Conservation (phyloP, 2,888 invertebrate genomes). For the Digitonthophagus gazella region DNA sequence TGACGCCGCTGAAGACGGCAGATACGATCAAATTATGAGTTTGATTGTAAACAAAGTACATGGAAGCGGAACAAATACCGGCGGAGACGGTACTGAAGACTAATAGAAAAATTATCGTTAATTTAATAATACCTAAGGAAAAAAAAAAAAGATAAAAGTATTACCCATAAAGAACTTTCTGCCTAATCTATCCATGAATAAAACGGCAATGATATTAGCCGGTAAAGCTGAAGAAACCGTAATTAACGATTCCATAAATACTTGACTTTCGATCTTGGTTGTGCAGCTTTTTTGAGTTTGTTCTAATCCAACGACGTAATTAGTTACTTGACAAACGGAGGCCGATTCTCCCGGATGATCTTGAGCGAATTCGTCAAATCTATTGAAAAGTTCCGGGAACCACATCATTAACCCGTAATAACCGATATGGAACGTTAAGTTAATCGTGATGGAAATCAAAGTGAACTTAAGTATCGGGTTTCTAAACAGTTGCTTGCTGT, state of each 20-base stretch:
- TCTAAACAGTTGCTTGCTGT: constrained; percentile 78
- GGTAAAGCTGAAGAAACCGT: constrained; percentile 84
- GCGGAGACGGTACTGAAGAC: constrained; percentile 86
- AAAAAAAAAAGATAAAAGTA: constrained; percentile 24
- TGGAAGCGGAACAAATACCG: constrained; percentile 77
- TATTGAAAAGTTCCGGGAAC: constrained; percentile 93
- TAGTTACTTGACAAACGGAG: constrained; percentile 74
- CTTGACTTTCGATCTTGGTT: constrained; percentile 71
- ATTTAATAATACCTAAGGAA: constrained; percentile 9
- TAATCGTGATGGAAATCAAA: constrained; percentile 80
- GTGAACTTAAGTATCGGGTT: constrained; percentile 82
- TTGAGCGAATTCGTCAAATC: constrained; percentile 77
- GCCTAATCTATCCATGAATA: constrained; percentile 80
- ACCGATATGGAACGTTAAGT: constrained; percentile 91
- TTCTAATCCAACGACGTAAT: constrained; percentile 68
- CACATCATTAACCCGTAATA: constrained; percentile 97
- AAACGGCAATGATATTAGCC: constrained; percentile 78
- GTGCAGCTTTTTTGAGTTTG: constrained; percentile 61
- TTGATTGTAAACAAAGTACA: constrained; percentile 83
- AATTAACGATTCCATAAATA: constrained; percentile 83
- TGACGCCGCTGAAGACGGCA: constrained; percentile 83
- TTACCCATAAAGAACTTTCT: constrained; percentile 80
- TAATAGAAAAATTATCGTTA: constrained; percentile 44
- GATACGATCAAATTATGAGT: constrained; percentile 79
- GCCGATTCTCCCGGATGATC: constrained; percentile 65